Evolutionary conservation across 2,888 invertebrate species (phyloP).

Genomic region (Amblyjoppa proteus): DNA sequence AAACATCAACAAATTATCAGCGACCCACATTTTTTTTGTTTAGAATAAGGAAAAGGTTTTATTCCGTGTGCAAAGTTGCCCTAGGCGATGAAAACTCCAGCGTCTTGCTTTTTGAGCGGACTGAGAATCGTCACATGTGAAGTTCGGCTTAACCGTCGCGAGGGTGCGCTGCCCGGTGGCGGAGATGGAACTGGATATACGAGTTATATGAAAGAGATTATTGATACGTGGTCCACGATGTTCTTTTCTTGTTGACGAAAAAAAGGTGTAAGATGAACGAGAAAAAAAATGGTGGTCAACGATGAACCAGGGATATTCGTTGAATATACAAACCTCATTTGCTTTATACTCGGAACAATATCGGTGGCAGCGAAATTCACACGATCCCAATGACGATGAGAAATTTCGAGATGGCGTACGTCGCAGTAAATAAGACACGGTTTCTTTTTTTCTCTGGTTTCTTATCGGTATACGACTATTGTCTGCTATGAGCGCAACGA

Average conservation of each 20-base stretch:
- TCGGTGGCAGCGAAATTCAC: neutral
- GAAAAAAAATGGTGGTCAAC: too few species aligned
- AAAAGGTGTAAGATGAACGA: too few species aligned
- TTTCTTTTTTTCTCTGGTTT: conserved; percentile 28
- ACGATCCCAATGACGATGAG: conserved; percentile 19
- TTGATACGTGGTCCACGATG: too few species aligned
- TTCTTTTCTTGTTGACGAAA: too few species aligned
- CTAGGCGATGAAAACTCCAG: neutral
- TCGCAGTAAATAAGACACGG: conserved; percentile 24
- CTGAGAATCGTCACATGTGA: neutral
- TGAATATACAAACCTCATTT: too few species aligned
- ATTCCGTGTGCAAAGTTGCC: neutral
- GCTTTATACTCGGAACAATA: neutral
- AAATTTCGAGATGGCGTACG: conserved; percentile 19
- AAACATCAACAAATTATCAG: too few species aligned
- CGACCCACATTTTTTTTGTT: too few species aligned
- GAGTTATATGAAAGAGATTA: neutral
- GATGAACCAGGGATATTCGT: too few species aligned
- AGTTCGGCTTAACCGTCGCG: neutral
- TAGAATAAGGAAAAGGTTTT: neutral
- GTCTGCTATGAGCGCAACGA: conserved; percentile 39
- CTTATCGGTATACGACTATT: conserved; percentile 56
- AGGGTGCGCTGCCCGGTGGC: conserved; percentile 4
- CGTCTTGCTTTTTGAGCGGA: neutral
- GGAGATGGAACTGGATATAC: neutral